A percentile compares a stretch with the other conserved stretches of the same genome.
phyloP scores from a whole-genome alignment of 1,140 invertebrate genomes.

The Leguminivora glycinivorella region DNA sequence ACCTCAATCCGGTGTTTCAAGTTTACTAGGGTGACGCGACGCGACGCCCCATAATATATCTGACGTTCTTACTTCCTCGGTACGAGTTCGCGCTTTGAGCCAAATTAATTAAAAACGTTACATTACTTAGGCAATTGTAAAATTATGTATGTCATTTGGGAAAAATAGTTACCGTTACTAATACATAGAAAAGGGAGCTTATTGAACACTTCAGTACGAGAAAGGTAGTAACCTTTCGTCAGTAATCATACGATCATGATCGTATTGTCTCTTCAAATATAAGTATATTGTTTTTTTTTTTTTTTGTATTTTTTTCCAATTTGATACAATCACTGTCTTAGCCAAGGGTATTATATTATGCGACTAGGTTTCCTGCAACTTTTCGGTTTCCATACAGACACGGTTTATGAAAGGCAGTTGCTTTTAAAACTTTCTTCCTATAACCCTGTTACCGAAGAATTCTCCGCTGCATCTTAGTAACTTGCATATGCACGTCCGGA shows the following conservation, averaged over 20 bases:
- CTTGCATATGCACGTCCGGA: background rate
- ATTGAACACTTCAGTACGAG: too few species aligned
- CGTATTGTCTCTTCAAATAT: too few species aligned
- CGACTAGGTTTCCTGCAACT: background rate
- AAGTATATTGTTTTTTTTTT: too few species aligned
- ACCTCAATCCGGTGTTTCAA: background rate
- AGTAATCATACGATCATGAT: too few species aligned
- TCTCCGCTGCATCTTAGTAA: constrained; percentile 5
- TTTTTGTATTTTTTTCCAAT: background rate
- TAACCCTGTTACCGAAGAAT: background rate
- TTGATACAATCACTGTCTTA: background rate
- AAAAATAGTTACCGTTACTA: background rate
- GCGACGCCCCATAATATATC: background rate
- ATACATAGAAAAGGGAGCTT: too few species aligned
- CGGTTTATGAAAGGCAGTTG: background rate
- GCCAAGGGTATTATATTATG: background rate
- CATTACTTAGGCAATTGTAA: background rate
- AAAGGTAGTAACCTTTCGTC: too few species aligned
- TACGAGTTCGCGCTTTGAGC: background rate
- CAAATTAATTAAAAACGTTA: constrained; percentile 21
- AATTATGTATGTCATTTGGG: background rate
- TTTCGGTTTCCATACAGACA: background rate
- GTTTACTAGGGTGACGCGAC: background rate
- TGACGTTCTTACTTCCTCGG: background rate
- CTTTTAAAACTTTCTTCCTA: background rate